Conservation (phyloP, 2,888 invertebrate genomes). For the Campoplex nolae region DNA sequence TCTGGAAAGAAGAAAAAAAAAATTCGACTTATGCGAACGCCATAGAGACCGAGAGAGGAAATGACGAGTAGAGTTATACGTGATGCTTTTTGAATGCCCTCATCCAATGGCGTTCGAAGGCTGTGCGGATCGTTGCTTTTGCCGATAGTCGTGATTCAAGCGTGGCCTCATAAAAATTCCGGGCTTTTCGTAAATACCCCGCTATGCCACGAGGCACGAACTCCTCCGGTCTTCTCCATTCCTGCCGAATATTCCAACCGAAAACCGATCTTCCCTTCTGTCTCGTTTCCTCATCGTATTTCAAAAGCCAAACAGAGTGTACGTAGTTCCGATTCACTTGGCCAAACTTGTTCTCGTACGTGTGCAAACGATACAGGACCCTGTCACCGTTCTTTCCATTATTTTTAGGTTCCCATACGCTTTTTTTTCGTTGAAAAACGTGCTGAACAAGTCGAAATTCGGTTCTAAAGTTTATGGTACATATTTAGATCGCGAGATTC, state of each 20-base stretch:
- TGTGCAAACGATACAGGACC: background rate
- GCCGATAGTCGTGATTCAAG: slow-evolving; percentile 67
- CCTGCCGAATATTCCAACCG: slow-evolving; percentile 49
- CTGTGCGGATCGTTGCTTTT: slow-evolving; percentile 30
- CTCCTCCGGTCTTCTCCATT: slow-evolving; percentile 39
- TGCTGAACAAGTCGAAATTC: background rate
- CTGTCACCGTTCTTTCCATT: background rate
- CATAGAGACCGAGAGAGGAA: slow-evolving; percentile 63
- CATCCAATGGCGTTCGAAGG: slow-evolving; percentile 30
- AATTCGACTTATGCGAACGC: slow-evolving; percentile 70
- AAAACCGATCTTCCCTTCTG: slow-evolving; percentile 51
- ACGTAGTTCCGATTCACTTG: slow-evolving; percentile 36
- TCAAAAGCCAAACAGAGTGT: slow-evolving; percentile 54
- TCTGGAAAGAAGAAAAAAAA: slow-evolving; percentile 46
- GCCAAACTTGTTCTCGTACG: background rate
- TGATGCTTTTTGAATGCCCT: slow-evolving; percentile 32
- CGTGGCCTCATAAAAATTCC: slow-evolving; percentile 72
- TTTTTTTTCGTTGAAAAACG: background rate
- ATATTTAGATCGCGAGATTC: background rate
- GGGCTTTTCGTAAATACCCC: slow-evolving; percentile 69
- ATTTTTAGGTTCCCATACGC: background rate
- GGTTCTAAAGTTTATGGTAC: background rate
- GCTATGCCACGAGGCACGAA: slow-evolving; percentile 41
- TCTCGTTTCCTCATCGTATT: slow-evolving; percentile 58
- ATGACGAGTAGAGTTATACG: slow-evolving; percentile 64